These are phyloP conservation scores for Chironomus striatipennis DNA, from an alignment of 1,140 invertebrate genomes.

Conservation along the genomic window DNA sequence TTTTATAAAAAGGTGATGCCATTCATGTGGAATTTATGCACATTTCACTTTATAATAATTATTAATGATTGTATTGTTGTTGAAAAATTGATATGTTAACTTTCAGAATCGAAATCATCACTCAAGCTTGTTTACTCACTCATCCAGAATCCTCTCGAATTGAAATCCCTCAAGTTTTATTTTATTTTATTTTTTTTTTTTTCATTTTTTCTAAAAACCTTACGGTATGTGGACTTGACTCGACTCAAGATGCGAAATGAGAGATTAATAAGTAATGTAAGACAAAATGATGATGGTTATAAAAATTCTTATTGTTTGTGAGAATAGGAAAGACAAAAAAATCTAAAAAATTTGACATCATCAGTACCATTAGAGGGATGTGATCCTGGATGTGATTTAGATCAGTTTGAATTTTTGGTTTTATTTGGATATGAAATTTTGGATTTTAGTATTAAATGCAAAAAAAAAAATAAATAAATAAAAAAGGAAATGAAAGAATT, in stretches of 20 bases:
- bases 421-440: too few species aligned
- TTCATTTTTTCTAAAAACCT: background rate
- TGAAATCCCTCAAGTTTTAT: too few species aligned
- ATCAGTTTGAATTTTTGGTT: too few species aligned
- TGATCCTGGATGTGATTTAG: too few species aligned
- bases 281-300: slow-evolving; percentile 2
- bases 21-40: too few species aligned
- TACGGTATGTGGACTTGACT: background rate
- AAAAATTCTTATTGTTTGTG: too few species aligned
- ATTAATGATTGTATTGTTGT: slow-evolving; percentile 2
- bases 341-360: too few species aligned
- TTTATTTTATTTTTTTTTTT: background rate
- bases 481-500: too few species aligned
- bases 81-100: slow-evolving; percentile 22
- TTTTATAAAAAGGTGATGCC: background rate
- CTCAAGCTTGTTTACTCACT: background rate
- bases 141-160: background rate
- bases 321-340: too few species aligned
- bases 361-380: too few species aligned
- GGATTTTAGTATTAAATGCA: too few species aligned
- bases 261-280: slow-evolving; percentile 8
- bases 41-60: background rate
- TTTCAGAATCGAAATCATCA: slow-evolving; percentile 2
- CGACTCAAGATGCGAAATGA: background rate
- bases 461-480: too few species aligned